phyloP scores from a whole-genome alignment of 2,888 invertebrate species.

The Plagiodera versicolora region DNA sequence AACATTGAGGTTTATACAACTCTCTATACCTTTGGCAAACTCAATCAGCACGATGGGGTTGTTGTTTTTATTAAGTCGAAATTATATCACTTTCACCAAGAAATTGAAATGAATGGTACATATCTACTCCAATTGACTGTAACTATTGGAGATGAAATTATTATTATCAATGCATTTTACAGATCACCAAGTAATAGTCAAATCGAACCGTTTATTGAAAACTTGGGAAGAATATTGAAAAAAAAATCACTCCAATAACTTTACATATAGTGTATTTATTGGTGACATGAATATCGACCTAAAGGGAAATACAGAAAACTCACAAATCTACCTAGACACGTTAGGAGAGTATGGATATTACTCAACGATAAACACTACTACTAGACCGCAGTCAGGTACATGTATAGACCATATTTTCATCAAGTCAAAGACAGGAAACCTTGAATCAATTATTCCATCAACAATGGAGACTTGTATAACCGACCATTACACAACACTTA shows the following conservation, averaged over 20 bases:
- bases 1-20: neutral
- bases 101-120: neutral
- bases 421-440: neutral
- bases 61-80: neutral
- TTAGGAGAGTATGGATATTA: slow-evolving; percentile 1
- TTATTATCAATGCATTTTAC: slow-evolving; percentile 3
- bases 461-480: neutral
- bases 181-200: slow-evolving; percentile 6
- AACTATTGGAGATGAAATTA: neutral
- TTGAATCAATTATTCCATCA: neutral
- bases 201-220: no score
- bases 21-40: neutral
- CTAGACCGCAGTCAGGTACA: slow-evolving; percentile 6
- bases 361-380: neutral
- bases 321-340: neutral
- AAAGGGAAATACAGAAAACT: neutral
- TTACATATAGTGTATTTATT: neutral
- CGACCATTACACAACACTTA: neutral
- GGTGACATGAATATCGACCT: slow-evolving; percentile 2
- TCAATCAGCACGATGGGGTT: slow-evolving; percentile 1
- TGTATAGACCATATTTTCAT: slow-evolving; percentile 6
- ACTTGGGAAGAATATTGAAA: neutral
- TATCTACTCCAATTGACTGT: slow-evolving; percentile 1
- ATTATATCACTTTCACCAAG: neutral
- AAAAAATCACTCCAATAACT: neutral